Conservation (phyloP, 1,140 invertebrate genomes). For the Drosophila truncata region DNA sequence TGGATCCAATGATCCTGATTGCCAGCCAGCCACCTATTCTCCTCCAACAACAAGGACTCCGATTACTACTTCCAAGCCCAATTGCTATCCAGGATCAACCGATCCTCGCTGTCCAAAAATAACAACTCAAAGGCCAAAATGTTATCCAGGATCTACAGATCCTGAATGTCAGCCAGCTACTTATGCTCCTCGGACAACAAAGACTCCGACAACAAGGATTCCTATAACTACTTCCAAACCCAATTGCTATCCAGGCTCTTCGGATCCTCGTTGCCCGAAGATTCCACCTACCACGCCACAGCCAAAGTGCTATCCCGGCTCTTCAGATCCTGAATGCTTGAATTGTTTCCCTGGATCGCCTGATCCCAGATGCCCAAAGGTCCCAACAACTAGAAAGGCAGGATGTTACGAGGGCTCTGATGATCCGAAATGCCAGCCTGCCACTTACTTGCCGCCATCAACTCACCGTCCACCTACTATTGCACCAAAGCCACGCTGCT, state of each 20-base stretch:
- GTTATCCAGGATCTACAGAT: constrained; percentile 72
- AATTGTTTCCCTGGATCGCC: too few species aligned
- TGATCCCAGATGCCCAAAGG: neutral
- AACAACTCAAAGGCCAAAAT: constrained; percentile 15
- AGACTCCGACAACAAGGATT: neutral
- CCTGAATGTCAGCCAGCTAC: constrained; percentile 31
- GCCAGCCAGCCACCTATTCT: constrained; percentile 36
- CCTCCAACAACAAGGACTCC: too few species aligned
- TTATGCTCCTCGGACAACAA: neutral
- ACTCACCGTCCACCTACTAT: neutral
- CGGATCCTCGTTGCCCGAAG: neutral
- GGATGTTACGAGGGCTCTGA: neutral
- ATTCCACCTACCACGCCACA: neutral
- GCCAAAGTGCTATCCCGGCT: neutral
- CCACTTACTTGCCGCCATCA: neutral
- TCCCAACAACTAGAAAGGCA: neutral
- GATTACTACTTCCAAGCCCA: too few species aligned
- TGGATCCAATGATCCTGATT: constrained; percentile 84
- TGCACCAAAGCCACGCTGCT: neutral
- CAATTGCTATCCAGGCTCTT: neutral
- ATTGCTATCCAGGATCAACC: too few species aligned
- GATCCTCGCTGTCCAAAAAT: too few species aligned
- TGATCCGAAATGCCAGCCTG: neutral
- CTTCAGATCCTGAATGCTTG: neutral
- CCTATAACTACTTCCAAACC: neutral